Conservation (phyloP, 2,888 invertebrate species). For the Brachyptera risi region DNA sequence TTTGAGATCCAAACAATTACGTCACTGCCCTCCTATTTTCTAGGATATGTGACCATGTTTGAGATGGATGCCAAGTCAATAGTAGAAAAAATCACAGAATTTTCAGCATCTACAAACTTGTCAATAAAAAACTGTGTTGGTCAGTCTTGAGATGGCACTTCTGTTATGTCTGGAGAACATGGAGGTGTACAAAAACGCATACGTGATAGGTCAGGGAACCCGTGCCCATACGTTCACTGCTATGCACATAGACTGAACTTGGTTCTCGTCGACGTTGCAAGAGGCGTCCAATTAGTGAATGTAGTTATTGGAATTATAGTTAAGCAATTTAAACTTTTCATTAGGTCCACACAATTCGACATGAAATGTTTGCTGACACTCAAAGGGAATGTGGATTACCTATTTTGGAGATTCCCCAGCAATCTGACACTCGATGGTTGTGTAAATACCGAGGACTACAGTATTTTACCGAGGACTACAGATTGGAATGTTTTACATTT, state of each 20-base stretch:
- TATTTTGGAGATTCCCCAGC: neutral
- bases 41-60: no score
- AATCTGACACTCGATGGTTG: neutral
- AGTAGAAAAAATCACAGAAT: no score
- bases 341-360: neutral
- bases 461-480: neutral
- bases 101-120: no score
- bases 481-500: no score
- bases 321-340: neutral
- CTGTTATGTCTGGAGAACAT: no score
- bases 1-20: no score
- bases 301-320: neutral
- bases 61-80: no score
- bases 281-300: neutral
- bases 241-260: conserved; percentile 9
- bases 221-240: conserved; percentile 10
- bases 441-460: neutral
- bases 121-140: no score
- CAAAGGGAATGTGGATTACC: neutral
- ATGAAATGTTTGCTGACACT: neutral
- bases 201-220: neutral
- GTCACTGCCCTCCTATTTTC: no score
- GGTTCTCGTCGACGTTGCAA: neutral
- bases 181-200: neutral
- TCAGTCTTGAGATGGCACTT: no score